phyloP scores from a whole-genome alignment of 2,797 vertebrate genomes.

The Pantherophis vulpinus region DNA sequence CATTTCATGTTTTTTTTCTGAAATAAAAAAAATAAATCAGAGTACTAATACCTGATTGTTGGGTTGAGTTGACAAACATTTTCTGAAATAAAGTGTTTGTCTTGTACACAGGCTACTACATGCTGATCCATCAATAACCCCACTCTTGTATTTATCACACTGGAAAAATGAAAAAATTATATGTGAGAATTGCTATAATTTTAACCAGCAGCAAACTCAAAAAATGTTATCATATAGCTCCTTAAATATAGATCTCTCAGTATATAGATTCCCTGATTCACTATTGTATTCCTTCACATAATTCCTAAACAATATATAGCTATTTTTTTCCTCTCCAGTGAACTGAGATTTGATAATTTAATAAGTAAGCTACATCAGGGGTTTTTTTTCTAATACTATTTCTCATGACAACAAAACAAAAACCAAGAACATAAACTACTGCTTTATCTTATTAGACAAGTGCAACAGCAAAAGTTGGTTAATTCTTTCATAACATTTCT shows the following conservation, averaged over 20 bases:
- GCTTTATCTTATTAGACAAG: neutral
- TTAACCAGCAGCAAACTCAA: neutral
- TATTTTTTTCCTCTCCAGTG: neutral
- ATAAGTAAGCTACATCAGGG: neutral
- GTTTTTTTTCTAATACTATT: neutral
- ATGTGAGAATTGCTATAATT: neutral
- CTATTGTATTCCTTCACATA: neutral
- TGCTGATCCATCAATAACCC: conserved; percentile 91
- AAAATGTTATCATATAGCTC: neutral
- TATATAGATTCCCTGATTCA: neutral
- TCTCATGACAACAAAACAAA: neutral
- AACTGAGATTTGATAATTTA: neutral
- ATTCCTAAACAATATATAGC: neutral
- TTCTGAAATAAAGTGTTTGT: conserved; percentile 90
- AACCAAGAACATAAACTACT: neutral
- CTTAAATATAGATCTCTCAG: neutral
- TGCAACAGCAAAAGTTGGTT: neutral
- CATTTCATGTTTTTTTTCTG: neutral
- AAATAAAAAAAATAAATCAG: neutral
- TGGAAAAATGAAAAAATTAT: conserved; percentile 61
- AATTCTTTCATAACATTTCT: neutral
- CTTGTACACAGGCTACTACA: conserved; percentile 95
- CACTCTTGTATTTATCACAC: conserved; percentile 95
- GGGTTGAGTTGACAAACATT: conserved; percentile 90
- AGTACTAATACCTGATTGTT: conserved; percentile 83